Evolutionary conservation across 2,888 invertebrate genomes (phyloP), one percentile per base, ranked within the genome.

Genomic region (Hypselothyrea guttata): DNA sequence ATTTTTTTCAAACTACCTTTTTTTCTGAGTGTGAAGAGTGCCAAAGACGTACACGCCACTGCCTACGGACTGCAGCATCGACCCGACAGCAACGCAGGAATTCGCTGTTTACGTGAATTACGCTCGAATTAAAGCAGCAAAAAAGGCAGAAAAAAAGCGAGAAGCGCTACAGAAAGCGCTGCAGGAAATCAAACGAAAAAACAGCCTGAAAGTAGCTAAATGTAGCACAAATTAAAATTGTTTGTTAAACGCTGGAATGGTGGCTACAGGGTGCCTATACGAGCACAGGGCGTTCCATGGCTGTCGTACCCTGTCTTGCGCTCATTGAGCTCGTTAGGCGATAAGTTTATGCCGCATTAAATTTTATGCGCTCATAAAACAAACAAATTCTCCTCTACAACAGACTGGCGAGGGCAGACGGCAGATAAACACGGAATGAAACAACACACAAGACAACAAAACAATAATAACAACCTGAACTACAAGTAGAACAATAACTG

Each of bases 41-140:
- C n/a, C n/a, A n/a, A n/a, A n/a, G n/a, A n/a, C n/a, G n/a, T n/a
- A n/a, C n/a, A n/a, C n/a, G 9, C 4, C 33, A 41, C 47, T 49
- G 1, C 4, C 1, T 13, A 42, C 46, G 65, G 48, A 16, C 58
- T 71, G 71, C 22, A 9, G 12, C 12, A 13, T 16, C 11, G 55
- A 31, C 54, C 46, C 47, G 53, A 41, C n/a, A n/a, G 41, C 61
- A 30, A 56, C 58, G 34, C 49, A 27, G 75, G 87, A 81, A 86
- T 87, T 72, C 47, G 69, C 53, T 72, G 86, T 78, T 87, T 76
- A 86, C 76, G 87, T 74, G 86, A 87, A 87, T 87, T 86, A 86
- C 87, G 75, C 77, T 78, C 83, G 84, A 78, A 84, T 78, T 78
- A 78, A 85, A 77, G 68, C 62, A 53, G 59, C 46, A 56, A 31